Evolutionary conservation across 1,140 invertebrate genomes (phyloP).

Genomic region (Drosophila varians): DNA sequence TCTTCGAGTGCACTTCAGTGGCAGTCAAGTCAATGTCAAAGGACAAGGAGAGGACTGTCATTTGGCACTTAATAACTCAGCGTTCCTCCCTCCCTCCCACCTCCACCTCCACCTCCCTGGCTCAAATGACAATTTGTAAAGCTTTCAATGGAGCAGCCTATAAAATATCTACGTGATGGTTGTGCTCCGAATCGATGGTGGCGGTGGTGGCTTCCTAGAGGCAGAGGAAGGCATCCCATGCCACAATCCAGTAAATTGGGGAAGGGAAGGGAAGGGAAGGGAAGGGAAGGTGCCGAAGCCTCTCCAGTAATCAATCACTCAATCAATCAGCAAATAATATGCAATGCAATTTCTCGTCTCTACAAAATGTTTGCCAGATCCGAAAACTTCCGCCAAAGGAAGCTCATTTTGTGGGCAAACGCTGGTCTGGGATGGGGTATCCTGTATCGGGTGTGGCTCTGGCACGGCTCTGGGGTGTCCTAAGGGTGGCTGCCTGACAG

Average conservation of each 20-base stretch:
- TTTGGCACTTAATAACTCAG: constrained; percentile 70
- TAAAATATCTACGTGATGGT: constrained; percentile 50
- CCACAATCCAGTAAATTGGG: no score
- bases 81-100: constrained; percentile 3
- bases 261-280: no score
- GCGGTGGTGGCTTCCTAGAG: background rate
- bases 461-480: background rate
- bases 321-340: constrained; percentile 82
- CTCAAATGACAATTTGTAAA: constrained; percentile 80
- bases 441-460: background rate
- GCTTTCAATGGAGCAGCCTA: constrained; percentile 70
- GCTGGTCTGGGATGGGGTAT: background rate
- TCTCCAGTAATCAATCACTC: constrained; percentile 74
- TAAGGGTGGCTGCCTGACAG: background rate
- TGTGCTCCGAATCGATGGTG: background rate
- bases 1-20: background rate
- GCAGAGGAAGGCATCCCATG: no score
- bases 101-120: constrained; percentile 13
- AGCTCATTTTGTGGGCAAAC: constrained; percentile 25
- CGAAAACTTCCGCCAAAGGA: constrained; percentile 52
- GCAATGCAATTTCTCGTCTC: constrained; percentile 76
- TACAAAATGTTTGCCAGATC: constrained; percentile 65
- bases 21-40: constrained; percentile 55
- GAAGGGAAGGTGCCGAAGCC: background rate
- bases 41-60: constrained; percentile 45